Conservation (phyloP, 2,888 invertebrate genomes). For the Phortica okadai region DNA sequence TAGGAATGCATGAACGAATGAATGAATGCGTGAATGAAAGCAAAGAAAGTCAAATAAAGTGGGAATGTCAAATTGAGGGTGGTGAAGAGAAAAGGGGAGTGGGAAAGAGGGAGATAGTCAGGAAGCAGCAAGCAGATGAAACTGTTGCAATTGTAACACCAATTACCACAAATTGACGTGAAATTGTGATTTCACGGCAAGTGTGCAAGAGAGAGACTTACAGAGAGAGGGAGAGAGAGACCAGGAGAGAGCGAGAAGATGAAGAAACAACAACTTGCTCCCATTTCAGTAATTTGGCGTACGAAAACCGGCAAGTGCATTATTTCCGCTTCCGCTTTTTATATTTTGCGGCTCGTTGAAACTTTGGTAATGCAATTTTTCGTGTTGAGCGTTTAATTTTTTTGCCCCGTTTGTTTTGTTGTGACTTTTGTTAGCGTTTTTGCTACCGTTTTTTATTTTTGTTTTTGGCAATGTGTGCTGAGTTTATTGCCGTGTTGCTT, state of each 20-base stretch:
- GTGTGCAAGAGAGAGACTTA: not conserved
- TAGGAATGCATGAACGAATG: not conserved
- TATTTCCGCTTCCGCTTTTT: conserved; percentile 33
- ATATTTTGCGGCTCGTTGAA: conserved; percentile 32
- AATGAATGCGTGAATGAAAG: not conserved
- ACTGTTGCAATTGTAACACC: conserved; percentile 69
- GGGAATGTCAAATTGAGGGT: not conserved
- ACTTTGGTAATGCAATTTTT: conserved; percentile 28
- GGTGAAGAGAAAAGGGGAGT: not conserved
- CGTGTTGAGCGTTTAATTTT: not conserved
- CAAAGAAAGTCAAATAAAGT: not conserved
- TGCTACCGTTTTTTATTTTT: not conserved
- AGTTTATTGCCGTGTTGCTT: not conserved
- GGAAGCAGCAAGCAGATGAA: conserved; percentile 56
- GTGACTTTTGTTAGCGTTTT: not conserved
- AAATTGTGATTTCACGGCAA: conserved; percentile 27
- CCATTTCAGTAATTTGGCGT: conserved; percentile 24
- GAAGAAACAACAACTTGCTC: not conserved
- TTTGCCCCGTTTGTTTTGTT: conserved; percentile 5
- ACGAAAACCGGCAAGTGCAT: conserved; percentile 31
- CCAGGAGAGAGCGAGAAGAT: not conserved
- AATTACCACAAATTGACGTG: conserved; percentile 67
- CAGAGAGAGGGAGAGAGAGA: not conserved
- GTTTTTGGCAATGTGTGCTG: not conserved
- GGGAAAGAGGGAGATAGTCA: not conserved